These are phyloP conservation scores for Lochmaea crataegi DNA, from an alignment of 2,888 invertebrate genomes.

Conservation along the genomic window DNA sequence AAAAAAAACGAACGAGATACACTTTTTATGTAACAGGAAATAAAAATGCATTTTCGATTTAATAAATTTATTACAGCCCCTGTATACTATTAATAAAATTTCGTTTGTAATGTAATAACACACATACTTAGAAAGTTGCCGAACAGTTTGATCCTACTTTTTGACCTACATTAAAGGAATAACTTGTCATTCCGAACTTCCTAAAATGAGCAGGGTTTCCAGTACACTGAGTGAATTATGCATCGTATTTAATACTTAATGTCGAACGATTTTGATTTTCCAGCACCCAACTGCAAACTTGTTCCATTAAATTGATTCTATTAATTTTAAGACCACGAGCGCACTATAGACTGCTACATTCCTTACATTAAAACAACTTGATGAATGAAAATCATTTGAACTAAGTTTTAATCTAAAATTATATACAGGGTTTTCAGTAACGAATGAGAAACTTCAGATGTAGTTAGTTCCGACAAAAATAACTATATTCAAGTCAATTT, in stretches of 20 bases:
- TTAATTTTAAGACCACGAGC: conserved; percentile 19
- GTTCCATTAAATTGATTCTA: conserved; percentile 34
- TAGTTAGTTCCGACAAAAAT: too few relatives aligned
- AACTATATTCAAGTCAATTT: too few relatives aligned
- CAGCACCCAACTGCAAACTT: conserved; percentile 34
- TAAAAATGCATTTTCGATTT: not conserved
- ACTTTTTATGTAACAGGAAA: not conserved
- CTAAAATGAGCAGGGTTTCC: conserved; percentile 26
- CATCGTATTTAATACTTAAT: conserved; percentile 40
- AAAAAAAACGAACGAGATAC: too few relatives aligned
- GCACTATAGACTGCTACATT: not conserved
- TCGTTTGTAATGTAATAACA: not conserved
- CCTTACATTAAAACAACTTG: not conserved
- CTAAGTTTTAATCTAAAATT: not conserved
- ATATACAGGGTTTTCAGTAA: not conserved
- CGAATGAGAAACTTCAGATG: too few relatives aligned
- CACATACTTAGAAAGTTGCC: not conserved
- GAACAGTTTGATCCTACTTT: conserved; percentile 5
- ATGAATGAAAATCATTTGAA: not conserved
- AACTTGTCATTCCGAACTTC: conserved; percentile 12
- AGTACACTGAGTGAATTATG: conserved; percentile 32
- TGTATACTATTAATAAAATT: not conserved
- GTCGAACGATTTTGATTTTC: conserved; percentile 38
- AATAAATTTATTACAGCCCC: not conserved
- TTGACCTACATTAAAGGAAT: conserved; percentile 3